Evolutionary conservation across 1,140 invertebrate genomes (phyloP), one percentile per base, ranked within the genome.

Genomic region (Cherax destructor): DNA sequence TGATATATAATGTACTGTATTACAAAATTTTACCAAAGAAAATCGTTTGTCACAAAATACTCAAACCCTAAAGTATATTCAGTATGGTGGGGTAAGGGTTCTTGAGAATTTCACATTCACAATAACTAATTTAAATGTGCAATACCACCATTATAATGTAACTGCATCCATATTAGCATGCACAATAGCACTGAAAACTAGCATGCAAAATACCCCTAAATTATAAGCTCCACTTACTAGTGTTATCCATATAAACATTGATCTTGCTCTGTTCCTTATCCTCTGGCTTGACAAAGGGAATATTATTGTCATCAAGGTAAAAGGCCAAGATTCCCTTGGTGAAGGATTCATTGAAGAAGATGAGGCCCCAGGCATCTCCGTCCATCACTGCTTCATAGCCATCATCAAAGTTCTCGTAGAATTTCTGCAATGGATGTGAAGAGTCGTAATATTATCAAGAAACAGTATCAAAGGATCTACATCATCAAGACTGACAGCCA

Each of bases 261-360:
- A 93, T 92, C 86, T 83, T 91, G 74, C 83, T 86, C 47, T 88
- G 61, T 3, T 80, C 83, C 50, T 61, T 88, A 47, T 83, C 80
- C 3, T 69, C 59, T 2, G 24, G 21, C 3, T 80, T 10, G 13
- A 76, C 5, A 6, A n/a, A 6, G 10, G 86, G 65, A 47, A 83
- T 52, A 13, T 56, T 56, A 5, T 74, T 18, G 16, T 61, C 41
- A 7, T 7, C 24, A 3, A 59, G 30, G n/a, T 81, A 88, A n/a
- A 77, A 61, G 56, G 72, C 96, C 0, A 97, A 95, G 3, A 99
- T 95, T 52, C 97, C 96, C 88, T 97, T 96, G 0, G 98, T 97
- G 93, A 98, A 99, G 94, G 98, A 98, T 93, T 97, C 95, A 6
- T 97, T 97, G 89, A 99, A 97, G 93, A 97, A 96, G 10, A 99